phyloP scores from a whole-genome alignment of 2,113 vertebrate genomes.

The Engystomops pustulosus region DNA sequence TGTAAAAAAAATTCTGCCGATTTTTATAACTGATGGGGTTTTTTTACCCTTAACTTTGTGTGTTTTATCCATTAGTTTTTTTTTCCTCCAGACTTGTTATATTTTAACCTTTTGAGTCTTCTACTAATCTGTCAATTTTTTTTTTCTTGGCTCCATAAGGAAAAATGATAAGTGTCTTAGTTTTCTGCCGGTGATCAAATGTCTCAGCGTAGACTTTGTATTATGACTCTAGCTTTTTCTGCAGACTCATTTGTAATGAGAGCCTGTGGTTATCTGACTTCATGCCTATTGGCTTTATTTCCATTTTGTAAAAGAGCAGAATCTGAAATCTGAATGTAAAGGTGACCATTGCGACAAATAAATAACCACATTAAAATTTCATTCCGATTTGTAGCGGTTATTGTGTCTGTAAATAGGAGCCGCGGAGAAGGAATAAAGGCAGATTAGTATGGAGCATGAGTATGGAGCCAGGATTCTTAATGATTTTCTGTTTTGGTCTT shows the following conservation, averaged over 20 bases:
- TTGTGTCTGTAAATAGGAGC: constrained; percentile 21
- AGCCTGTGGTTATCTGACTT: constrained; percentile 49
- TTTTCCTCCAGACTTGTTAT: background rate
- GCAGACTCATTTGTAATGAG: constrained; percentile 34
- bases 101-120: background rate
- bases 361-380: constrained; percentile 41
- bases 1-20: too few species aligned
- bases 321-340: constrained; percentile 26
- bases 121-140: background rate
- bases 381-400: constrained; percentile 2
- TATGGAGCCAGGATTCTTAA: constrained; percentile 13
- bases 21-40: too few species aligned
- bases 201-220: constrained; percentile 21
- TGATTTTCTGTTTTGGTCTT: constrained; percentile 12
- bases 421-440: background rate
- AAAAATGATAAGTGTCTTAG: constrained; percentile 34
- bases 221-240: constrained; percentile 19
- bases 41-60: background rate
- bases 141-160: constrained; percentile 5
- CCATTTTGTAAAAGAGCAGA: constrained; percentile 4
- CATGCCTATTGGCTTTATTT: constrained; percentile 34
- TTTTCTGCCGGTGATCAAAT: constrained; percentile 12
- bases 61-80: background rate
- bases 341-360: constrained; percentile 33
- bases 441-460: background rate